phyloP scores from a whole-genome alignment of 2,113 vertebrate genomes.

The Cricetomys ansorgei region DNA sequence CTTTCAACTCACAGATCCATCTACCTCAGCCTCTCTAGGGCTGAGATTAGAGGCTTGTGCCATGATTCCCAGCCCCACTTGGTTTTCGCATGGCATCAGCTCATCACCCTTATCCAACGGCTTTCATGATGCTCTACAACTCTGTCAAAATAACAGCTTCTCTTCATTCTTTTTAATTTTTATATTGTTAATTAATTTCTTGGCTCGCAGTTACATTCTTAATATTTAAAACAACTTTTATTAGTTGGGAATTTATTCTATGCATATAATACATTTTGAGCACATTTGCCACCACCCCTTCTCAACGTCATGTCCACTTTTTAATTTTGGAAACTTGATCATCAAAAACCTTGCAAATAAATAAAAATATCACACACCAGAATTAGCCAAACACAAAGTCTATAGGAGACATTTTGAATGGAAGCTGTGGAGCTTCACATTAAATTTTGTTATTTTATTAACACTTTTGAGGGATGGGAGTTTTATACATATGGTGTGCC shows the following conservation, averaged over 20 bases:
- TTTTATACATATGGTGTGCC: not conserved
- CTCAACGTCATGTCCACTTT: not conserved
- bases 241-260: not conserved
- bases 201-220: not conserved
- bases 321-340: not conserved
- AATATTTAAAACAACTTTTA: not conserved
- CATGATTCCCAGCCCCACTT: not conserved
- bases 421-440: not conserved
- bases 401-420: not conserved
- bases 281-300: not conserved
- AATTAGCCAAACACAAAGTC: not conserved
- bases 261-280: not conserved
- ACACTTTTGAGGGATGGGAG: not conserved
- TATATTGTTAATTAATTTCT: not conserved
- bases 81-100: not conserved
- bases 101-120: not conserved
- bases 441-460: not conserved
- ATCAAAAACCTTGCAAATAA: not conserved
- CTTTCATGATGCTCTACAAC: not conserved
- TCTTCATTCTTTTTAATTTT: not conserved
- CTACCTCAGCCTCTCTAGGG: not conserved
- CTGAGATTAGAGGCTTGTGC: not conserved
- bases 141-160: not conserved
- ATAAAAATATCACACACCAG: not conserved
- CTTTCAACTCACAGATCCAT: not conserved